Evolutionary conservation across 2,797 vertebrate species (phyloP).

Genomic region (Helarctos malayanus): DNA sequence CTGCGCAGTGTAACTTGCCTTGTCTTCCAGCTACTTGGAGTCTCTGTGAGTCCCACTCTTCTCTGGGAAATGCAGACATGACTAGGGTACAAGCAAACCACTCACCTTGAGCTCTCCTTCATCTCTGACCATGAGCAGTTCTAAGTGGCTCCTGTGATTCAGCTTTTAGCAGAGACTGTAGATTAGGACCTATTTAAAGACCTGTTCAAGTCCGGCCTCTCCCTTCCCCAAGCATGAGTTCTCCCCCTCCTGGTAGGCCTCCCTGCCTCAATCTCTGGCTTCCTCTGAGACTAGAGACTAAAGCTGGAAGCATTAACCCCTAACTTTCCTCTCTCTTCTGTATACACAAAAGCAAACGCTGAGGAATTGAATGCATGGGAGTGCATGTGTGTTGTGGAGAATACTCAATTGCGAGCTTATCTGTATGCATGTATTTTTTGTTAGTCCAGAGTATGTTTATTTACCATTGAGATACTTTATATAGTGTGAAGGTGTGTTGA

Average conservation of each 20-base stretch:
- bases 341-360: neutral
- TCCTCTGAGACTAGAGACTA: too few relatives aligned
- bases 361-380: neutral
- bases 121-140: neutral
- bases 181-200: conserved; percentile 3
- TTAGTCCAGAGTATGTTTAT: neutral
- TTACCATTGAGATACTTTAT: neutral
- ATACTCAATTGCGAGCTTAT: neutral
- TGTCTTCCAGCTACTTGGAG: neutral
- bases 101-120: neutral
- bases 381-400: neutral
- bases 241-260: too few relatives aligned
- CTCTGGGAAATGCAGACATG: neutral
- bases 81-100: neutral
- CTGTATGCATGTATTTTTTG: neutral
- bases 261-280: too few relatives aligned
- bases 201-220: neutral
- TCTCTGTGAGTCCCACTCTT: neutral
- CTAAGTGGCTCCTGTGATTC: neutral
- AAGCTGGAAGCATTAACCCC: neutral
- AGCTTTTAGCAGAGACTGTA: neutral
- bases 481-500: neutral
- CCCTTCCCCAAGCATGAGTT: neutral
- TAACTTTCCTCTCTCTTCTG: neutral
- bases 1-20: neutral